These are phyloP conservation scores for Rotaria socialis DNA, from an alignment of 2,888 invertebrate species.

Conservation along the genomic window DNA sequence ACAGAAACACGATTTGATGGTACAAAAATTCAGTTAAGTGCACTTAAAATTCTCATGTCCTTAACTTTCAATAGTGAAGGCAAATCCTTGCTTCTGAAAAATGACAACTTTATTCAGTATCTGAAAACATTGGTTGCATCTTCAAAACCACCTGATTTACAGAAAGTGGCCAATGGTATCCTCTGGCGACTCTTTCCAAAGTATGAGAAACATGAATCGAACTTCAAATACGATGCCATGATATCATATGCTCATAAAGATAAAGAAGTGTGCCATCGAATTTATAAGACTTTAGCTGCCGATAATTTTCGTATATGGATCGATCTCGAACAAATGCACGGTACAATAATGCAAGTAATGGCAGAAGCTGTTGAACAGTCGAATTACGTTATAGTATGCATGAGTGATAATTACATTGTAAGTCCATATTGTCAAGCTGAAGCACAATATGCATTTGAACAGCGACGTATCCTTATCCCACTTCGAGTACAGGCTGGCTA, in stretches of 20 bases:
- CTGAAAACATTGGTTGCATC: background rate
- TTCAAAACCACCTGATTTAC: background rate
- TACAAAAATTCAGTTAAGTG: background rate
- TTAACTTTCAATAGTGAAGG: background rate
- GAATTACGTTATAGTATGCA: background rate
- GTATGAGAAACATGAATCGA: background rate
- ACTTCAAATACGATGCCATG: background rate
- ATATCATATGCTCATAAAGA: conserved; percentile 9
- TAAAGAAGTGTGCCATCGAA: background rate
- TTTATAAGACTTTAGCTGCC: background rate
- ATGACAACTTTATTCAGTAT: background rate
- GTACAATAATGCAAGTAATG: background rate
- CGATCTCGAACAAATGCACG: conserved; percentile 10
- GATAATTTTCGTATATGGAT: conserved; percentile 27
- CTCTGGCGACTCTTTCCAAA: background rate
- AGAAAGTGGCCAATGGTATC: background rate
- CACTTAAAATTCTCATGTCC: background rate
- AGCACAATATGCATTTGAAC: conserved; percentile 19
- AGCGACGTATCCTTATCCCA: background rate
- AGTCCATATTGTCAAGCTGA: conserved; percentile 12
- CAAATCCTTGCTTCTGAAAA: background rate
- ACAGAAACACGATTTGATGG: background rate
- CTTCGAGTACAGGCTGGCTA: background rate
- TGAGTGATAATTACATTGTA: background rate
- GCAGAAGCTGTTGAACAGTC: background rate